Percentiles rank a stretch among this genome's conserved stretches.
Conservation (phyloP, 1,140 invertebrate species). For the Lanistes nyassanus region DNA sequence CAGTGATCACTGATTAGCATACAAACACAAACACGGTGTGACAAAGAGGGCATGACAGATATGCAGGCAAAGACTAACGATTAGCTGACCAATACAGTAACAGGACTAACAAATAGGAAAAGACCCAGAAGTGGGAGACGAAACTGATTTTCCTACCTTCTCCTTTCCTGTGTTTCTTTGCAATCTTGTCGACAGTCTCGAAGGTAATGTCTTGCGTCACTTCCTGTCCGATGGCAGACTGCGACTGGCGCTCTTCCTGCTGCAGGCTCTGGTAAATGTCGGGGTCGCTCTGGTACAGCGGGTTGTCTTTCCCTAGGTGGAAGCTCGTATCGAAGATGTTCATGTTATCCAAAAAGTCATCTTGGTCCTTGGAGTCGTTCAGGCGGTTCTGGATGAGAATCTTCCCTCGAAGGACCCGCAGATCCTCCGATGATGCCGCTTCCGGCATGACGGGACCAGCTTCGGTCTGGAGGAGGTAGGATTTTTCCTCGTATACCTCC, state of each 20-base stretch:
- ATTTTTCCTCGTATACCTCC: slow-evolving; percentile 21
- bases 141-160: slow-evolving; percentile 26
- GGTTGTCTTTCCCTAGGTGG: slow-evolving; percentile 53
- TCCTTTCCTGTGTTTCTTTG: slow-evolving; percentile 31
- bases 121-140: no score
- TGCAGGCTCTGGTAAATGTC: slow-evolving; percentile 43
- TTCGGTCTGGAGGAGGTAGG: slow-evolving; percentile 6
- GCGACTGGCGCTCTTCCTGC: slow-evolving; percentile 34
- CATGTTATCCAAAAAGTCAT: slow-evolving; percentile 52
- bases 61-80: neutral
- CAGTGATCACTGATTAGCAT: no score
- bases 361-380: slow-evolving; percentile 43
- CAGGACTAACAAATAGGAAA: neutral
- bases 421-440: slow-evolving; percentile 14
- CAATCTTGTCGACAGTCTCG: slow-evolving; percentile 49
- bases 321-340: slow-evolving; percentile 55
- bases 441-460: slow-evolving; percentile 12
- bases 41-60: neutral
- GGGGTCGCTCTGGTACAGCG: slow-evolving; percentile 55
- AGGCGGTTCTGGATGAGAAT: slow-evolving; percentile 54
- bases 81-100: neutral
- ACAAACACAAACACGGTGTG: no score
- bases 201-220: slow-evolving; percentile 50
- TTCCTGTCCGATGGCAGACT: slow-evolving; percentile 16
- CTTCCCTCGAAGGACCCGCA: slow-evolving; percentile 50